Evolutionary conservation across 1,140 invertebrate species (phyloP).

Genomic region (Cydia pomonella): DNA sequence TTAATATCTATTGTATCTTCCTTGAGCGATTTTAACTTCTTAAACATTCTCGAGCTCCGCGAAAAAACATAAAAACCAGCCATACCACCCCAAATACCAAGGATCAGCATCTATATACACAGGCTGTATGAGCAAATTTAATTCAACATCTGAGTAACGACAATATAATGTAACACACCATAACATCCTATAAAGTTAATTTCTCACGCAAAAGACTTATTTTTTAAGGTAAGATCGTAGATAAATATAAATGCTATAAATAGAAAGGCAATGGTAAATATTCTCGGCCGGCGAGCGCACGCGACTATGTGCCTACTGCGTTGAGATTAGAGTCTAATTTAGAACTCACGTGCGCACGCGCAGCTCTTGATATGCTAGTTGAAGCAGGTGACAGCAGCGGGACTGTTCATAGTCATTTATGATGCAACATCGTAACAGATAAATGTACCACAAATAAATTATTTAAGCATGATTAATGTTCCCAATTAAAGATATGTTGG

Average conservation of each 20-base stretch:
- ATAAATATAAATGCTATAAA: slow-evolving; percentile 30
- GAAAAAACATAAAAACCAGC: no score
- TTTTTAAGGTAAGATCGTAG: not conserved
- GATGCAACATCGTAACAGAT: not conserved
- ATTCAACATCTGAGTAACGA: slow-evolving; percentile 7
- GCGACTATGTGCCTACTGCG: not conserved
- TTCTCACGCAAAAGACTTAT: not conserved
- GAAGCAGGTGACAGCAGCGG: slow-evolving; percentile 22
- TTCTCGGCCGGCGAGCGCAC: not conserved
- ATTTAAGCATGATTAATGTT: not conserved
- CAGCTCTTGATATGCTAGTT: slow-evolving; percentile 20
- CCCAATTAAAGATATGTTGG: not conserved
- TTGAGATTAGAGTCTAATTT: slow-evolving; percentile 8
- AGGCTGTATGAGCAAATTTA: not conserved
- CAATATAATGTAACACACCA: slow-evolving; percentile 17
- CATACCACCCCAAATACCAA: not conserved
- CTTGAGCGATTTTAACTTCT: no score
- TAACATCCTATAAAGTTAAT: slow-evolving; percentile 17
- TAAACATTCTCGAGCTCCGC: no score
- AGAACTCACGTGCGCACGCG: not conserved
- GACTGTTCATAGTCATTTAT: not conserved
- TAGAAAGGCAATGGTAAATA: slow-evolving; percentile 20
- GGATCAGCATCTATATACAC: not conserved
- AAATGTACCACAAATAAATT: slow-evolving; percentile 41
- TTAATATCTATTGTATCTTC: no score